phyloP scores from a whole-genome alignment of 2,113 vertebrate species.

The Oncorhynchus gorbuscha region DNA sequence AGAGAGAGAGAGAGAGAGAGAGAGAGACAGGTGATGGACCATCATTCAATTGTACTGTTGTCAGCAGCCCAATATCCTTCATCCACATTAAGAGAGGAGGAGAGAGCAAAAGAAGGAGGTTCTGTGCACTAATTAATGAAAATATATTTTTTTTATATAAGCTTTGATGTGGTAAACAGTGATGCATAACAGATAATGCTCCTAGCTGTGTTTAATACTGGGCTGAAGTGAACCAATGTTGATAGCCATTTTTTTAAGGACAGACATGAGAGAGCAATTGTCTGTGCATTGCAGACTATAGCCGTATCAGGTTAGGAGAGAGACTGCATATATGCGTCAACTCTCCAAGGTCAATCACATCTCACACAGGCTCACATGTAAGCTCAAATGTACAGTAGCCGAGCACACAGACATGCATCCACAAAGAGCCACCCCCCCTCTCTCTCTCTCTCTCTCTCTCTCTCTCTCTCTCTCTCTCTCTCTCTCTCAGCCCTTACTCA shows the following conservation, averaged over 20 bases:
- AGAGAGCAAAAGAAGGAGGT: constrained; percentile 5
- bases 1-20: neutral
- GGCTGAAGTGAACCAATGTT: constrained; percentile 23
- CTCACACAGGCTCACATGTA: constrained; percentile 48
- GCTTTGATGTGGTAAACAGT: constrained; percentile 22
- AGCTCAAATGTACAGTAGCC: constrained; percentile 50
- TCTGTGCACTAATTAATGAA: constrained; percentile 10
- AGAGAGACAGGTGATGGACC: too few species aligned
- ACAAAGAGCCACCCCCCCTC: too few species aligned
- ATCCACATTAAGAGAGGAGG: too few species aligned
- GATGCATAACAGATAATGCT: constrained; percentile 18
- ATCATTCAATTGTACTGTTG: too few species aligned
- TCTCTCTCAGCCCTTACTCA: constrained; percentile 61
- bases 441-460: too few species aligned
- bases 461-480: too few species aligned
- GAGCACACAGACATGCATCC: neutral
- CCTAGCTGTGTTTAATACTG: constrained; percentile 8
- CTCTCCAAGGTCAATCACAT: constrained; percentile 59
- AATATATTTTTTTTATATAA: constrained; percentile 16
- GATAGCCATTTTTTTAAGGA: neutral
- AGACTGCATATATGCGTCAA: constrained; percentile 42
- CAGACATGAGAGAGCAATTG: constrained; percentile 12
- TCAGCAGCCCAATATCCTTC: too few species aligned
- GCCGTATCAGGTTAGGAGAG: constrained; percentile 20
- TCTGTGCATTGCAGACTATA: constrained; percentile 23